Evolutionary conservation across 2,113 vertebrate genomes (phyloP).

Genomic region (Drymodes brunneopygia): DNA sequence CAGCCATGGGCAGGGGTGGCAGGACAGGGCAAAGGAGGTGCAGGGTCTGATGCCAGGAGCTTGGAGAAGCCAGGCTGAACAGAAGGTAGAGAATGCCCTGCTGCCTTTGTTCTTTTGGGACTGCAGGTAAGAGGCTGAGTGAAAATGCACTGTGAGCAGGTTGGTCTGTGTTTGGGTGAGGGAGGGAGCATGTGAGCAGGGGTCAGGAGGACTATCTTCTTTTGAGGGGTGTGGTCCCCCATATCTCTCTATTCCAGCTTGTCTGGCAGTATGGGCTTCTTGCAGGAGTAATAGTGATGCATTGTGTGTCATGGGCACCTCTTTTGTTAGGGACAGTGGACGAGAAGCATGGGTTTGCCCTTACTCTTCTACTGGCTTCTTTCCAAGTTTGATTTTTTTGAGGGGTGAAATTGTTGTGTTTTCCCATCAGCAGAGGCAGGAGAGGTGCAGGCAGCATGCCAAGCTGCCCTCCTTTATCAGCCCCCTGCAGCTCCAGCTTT

Average conservation of each 20-base stretch:
- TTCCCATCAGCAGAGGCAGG: not conserved
- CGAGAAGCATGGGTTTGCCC: rapidly evolving
- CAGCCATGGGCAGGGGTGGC: not conserved
- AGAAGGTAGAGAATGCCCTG: not conserved
- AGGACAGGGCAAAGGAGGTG: not conserved
- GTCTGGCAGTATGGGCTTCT: not conserved
- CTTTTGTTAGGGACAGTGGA: not conserved
- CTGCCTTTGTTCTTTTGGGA: not conserved
- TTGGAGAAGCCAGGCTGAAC: not conserved
- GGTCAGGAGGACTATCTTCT: not conserved
- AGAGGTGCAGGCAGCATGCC: not conserved
- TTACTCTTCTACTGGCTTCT: not conserved
- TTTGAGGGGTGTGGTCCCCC: not conserved
- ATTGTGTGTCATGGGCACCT: not conserved
- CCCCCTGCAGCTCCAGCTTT: not conserved
- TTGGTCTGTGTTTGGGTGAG: not conserved
- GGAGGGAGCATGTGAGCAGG: not conserved
- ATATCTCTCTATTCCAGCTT: not conserved
- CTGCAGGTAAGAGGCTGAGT: not conserved
- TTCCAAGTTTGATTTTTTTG: not conserved
- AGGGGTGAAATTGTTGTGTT: rapidly evolving
- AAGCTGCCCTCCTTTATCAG: not conserved
- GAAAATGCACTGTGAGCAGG: not conserved
- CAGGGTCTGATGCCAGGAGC: not conserved
- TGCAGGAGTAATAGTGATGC: not conserved